Evolutionary conservation across 2,113 vertebrate species (phyloP), one percentile per base, ranked within the genome.

Genomic region (Dipodomys spectabilis): DNA sequence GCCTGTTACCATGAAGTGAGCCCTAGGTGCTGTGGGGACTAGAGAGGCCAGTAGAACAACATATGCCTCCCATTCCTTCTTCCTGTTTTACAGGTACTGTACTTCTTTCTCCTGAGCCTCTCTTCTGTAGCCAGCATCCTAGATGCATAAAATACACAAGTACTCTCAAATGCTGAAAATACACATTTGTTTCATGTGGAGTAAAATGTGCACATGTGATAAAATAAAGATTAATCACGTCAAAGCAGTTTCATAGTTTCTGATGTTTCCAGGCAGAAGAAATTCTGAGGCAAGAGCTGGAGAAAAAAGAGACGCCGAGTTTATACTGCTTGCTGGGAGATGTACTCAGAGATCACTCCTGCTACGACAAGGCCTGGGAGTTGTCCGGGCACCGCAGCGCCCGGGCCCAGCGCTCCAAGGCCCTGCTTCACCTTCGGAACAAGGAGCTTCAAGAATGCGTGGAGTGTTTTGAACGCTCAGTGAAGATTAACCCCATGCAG

Each of bases 251-350:
- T 80, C 67, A 28, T 49, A 92, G 28, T 95, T 95, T 95, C 57
- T 94, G 3, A 95, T 96, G 27, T 92, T 90, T 95, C 67, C 97
- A 99, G 99, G 99, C 99, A 0, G 99, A 99, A 98, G 99, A 99
- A 98, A 98, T 99, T 25, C 97, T 99, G 11, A 98, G 98, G 27
- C 97, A 97, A 80, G 99, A 99, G 97, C 77, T 99, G 95, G 98
- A 99, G 97, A 99, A 99, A 97, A 98, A 98, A 96, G 99, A 99
- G 97, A 99, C 98, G 0, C 98, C 99, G 2, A 97, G 95, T 49
- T 97, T 99, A 5, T 99, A 99, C 90, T 99, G 99, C 86, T 98
- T 99, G 39, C 99, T 99, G 28, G 99, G 99, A 7, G 99, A 99
- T 91, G 98, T 99, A 72, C 96, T 99, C 27, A 98, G 98, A 86